Base-by-base conservation (phyloP, 2,113 vertebrate species). In the Sterna hirundo region DNA sequence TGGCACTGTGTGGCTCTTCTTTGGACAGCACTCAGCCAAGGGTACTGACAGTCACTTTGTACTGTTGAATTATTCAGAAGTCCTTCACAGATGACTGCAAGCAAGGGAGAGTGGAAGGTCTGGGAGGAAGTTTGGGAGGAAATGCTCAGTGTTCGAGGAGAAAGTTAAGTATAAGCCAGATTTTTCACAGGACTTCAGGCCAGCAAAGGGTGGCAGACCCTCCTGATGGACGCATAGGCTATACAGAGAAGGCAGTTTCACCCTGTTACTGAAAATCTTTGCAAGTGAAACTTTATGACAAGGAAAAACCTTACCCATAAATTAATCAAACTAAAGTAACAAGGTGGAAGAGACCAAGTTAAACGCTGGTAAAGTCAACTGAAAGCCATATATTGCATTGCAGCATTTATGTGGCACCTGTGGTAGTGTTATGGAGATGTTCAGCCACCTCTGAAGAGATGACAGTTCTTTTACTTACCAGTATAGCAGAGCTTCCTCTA, bases 61-160 rank as follows among this genome's bases (percentile, higher is more conserved):
- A n/a, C 49, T 76, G 6, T 8, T 93, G 76, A 96, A 92, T 94
- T 94, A 96, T 97, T 95, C 86, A 95, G 71, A 40, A 88, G 54
- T 77, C 54, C 76, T 93, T 96, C 95, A 95, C 72, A 94, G 87
- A 91, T 77, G 76, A 66, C 93, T 95, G 87, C 83, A 57, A 81
- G 42, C 30, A 30, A 69, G 58, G 62, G n/a, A 60, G 83, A 77
- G 47, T 65, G 32, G n/a, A 13, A 90, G 49, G 32, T 46, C 68
- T 11, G 1, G 23, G 68, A 61, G 44, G 29, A 93, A 57, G 30
- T 65, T 66, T 46, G 19, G 34, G 34, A 70, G 49, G 25, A 92
- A 88, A 52, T 49, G 23, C 10, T 90, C 46, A 76, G 18, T 72
- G 27, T 46, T 76, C 49, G 79, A 88, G 62, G 44, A 92, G 57